phyloP scores from a whole-genome alignment of 1,140 invertebrate species.

The Psilanteris sp. region DNA sequence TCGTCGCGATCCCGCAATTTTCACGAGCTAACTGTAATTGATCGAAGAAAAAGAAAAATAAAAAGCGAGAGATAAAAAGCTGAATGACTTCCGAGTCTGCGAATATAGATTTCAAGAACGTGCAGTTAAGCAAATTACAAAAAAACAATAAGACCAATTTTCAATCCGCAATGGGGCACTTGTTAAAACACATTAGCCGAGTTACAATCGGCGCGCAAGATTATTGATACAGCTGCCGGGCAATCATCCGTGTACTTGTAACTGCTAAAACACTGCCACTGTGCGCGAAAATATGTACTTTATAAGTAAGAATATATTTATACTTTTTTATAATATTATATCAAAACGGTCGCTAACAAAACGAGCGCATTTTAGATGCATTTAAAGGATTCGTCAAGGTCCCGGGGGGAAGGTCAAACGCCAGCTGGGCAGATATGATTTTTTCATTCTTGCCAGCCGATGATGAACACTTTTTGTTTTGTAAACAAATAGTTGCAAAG shows the following conservation, averaged over 20 bases:
- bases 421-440: no score
- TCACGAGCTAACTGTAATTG: slow-evolving; percentile 3
- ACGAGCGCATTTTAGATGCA: no score
- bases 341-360: no score
- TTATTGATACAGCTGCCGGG: slow-evolving; percentile 34
- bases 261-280: slow-evolving; percentile 22
- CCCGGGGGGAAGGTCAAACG: no score
- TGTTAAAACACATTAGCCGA: slow-evolving; percentile 38
- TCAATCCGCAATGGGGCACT: slow-evolving; percentile 31
- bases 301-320: slow-evolving; percentile 30
- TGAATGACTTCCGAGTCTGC: slow-evolving; percentile 5
- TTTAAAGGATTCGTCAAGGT: no score
- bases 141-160: slow-evolving; percentile 20
- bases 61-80: no score
- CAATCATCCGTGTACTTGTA: slow-evolving; percentile 9
- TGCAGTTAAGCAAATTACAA: neutral
- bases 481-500: no score
- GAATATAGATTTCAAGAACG: slow-evolving; percentile 10
- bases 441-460: no score
- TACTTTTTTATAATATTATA: no score
- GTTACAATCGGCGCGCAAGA: neutral
- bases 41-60: neutral
- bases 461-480: no score
- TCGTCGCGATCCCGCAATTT: slow-evolving; percentile 7
- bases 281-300: slow-evolving; percentile 24